phyloP scores from a whole-genome alignment of 1,140 invertebrate genomes.

The Cyphomyrmex costatus region DNA sequence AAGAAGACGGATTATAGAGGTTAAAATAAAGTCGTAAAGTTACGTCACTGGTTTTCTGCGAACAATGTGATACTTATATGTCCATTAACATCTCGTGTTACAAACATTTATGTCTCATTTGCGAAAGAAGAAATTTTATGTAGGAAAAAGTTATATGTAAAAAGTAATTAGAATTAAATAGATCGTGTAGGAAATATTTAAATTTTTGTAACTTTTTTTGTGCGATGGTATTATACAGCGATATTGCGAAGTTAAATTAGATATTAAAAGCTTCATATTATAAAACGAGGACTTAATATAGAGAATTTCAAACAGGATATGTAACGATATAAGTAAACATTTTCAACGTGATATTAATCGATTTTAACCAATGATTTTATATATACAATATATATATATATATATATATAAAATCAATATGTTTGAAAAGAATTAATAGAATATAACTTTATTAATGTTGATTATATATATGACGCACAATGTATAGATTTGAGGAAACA shows the following conservation, averaged over 20 bases:
- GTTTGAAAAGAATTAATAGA: background rate
- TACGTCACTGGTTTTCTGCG: background rate
- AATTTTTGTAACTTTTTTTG: background rate
- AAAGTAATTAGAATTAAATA: background rate
- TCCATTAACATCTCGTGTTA: background rate
- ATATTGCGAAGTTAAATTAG: background rate
- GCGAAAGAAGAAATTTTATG: background rate
- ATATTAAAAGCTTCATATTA: background rate
- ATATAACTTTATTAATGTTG: conserved; percentile 12
- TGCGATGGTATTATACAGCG: background rate
- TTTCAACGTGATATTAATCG: conserved; percentile 1
- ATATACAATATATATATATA: too few species aligned
- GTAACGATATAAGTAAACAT: conserved; percentile 6
- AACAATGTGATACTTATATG: background rate
- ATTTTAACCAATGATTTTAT: background rate
- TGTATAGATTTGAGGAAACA: background rate
- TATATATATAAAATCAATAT: background rate
- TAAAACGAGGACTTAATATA: conserved; percentile 23
- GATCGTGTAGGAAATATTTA: background rate
- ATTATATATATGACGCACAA: background rate
- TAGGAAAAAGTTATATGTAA: background rate
- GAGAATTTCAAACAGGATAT: background rate
- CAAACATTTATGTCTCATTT: background rate
- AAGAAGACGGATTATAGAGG: conserved; percentile 18
- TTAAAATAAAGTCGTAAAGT: conserved; percentile 27